A percentile compares a stretch with the other conserved stretches of the same genome.
Conservation (phyloP, 2,113 vertebrate genomes). For the Heptranchias perlo region DNA sequence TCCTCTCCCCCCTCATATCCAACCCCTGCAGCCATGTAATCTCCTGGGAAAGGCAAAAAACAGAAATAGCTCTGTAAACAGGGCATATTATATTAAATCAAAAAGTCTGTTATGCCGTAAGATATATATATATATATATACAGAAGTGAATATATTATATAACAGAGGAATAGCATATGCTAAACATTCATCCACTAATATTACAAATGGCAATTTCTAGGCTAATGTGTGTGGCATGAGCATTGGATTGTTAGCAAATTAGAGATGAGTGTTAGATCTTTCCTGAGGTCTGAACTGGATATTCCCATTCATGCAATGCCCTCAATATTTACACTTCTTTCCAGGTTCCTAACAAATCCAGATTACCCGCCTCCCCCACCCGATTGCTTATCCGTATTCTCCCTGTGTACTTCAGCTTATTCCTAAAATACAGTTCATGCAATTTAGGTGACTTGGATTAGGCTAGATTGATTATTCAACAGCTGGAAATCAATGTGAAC, state of each 20-base stretch:
- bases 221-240: neutral
- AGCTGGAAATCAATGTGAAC: neutral
- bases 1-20: too few species aligned
- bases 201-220: neutral
- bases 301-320: neutral
- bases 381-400: neutral
- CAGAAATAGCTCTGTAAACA: neutral
- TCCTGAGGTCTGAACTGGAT: neutral
- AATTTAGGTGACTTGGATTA: neutral
- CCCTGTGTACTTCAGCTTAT: neutral
- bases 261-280: neutral
- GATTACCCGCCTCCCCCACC: neutral
- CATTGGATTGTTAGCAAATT: neutral
- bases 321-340: neutral
- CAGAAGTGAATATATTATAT: neutral
- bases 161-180: neutral
- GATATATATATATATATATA: too few species aligned
- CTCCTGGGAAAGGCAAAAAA: too few species aligned
- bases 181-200: neutral
- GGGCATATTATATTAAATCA: neutral
- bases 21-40: too few species aligned
- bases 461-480: neutral
- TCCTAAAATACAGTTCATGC: neutral
- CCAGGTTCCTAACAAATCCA: neutral
- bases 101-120: neutral